Evolutionary conservation across 2,797 vertebrate species (phyloP).

Genomic region (Smutsia temminckii): DNA sequence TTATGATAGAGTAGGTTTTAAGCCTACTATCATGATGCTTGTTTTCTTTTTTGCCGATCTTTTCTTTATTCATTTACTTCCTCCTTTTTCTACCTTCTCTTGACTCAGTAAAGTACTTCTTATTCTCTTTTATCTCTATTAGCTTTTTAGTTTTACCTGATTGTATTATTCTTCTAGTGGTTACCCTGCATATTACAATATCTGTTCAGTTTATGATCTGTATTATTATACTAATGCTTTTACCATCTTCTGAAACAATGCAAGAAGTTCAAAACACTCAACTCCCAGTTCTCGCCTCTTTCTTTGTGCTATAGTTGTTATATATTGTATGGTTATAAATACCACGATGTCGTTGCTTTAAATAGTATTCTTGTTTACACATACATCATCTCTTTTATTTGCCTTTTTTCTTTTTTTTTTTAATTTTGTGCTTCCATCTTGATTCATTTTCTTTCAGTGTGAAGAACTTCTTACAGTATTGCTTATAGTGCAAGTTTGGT

Average conservation of each 20-base stretch:
- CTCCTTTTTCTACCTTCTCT: neutral
- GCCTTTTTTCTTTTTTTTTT: neutral
- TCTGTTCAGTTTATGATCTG: neutral
- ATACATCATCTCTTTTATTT: neutral
- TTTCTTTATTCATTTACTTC: neutral
- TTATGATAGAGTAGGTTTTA: neutral
- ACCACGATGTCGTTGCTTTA: neutral
- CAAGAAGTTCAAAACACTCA: constrained; percentile 3
- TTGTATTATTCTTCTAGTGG: neutral
- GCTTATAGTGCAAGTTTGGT: neutral
- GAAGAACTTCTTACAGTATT: neutral
- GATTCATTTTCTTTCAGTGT: neutral
- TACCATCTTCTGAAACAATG: neutral
- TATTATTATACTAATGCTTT: neutral
- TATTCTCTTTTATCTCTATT: neutral
- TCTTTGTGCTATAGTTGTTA: neutral
- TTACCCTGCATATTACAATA: neutral
- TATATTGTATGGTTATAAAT: neutral
- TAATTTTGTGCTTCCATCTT: neutral
- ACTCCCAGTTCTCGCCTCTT: neutral
- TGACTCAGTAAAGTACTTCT: neutral
- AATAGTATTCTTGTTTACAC: neutral
- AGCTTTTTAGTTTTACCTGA: neutral
- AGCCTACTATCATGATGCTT: neutral
- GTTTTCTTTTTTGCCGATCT: neutral